Evolutionary conservation across 2,888 invertebrate species (phyloP).

Genomic region (Cheilosia soror): DNA sequence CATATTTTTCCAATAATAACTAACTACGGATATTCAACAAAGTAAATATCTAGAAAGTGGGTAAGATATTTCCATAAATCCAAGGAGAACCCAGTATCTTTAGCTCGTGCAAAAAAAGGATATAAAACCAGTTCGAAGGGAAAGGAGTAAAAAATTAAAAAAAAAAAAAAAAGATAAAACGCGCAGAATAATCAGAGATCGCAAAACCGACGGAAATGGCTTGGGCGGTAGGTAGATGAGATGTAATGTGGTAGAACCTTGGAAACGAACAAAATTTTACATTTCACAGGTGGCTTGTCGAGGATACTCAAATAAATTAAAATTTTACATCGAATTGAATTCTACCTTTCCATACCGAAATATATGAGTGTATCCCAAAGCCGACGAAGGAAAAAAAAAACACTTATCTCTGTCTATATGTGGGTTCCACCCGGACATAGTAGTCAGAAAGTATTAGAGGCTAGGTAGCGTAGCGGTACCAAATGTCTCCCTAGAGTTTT

Average conservation of each 20-base stretch:
- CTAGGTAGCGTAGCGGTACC: slow-evolving; percentile 45
- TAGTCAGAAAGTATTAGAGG: slow-evolving; percentile 56
- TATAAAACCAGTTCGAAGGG: slow-evolving; percentile 18
- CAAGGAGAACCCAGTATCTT: slow-evolving; percentile 15
- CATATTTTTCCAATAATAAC: slow-evolving; percentile 15
- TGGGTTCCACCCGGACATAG: slow-evolving; percentile 35
- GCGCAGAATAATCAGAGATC: slow-evolving; percentile 53
- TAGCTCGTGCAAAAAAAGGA: neutral
- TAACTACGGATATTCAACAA: slow-evolving; percentile 25
- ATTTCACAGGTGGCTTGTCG: slow-evolving; percentile 74
- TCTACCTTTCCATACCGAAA: slow-evolving; percentile 31
- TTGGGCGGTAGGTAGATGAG: slow-evolving; percentile 1
- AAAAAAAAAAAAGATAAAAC: slow-evolving; percentile 2
- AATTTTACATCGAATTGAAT: slow-evolving; percentile 75
- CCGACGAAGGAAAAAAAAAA: slow-evolving; percentile 21
- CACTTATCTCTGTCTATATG: slow-evolving; percentile 6
- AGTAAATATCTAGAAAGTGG: slow-evolving; percentile 49
- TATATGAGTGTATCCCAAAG: slow-evolving; percentile 19
- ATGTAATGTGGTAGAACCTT: slow-evolving; percentile 13
- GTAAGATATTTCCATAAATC: slow-evolving; percentile 70
- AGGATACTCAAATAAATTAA: slow-evolving; percentile 75
- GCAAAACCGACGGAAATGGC: slow-evolving; percentile 7
- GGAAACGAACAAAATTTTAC: slow-evolving; percentile 48
- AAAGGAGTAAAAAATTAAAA: slow-evolving; percentile 7
- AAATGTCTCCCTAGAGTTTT: slow-evolving; percentile 76